phyloP scores from a whole-genome alignment of 2,888 invertebrate species.

The Caenorhabditis sulstoni region DNA sequence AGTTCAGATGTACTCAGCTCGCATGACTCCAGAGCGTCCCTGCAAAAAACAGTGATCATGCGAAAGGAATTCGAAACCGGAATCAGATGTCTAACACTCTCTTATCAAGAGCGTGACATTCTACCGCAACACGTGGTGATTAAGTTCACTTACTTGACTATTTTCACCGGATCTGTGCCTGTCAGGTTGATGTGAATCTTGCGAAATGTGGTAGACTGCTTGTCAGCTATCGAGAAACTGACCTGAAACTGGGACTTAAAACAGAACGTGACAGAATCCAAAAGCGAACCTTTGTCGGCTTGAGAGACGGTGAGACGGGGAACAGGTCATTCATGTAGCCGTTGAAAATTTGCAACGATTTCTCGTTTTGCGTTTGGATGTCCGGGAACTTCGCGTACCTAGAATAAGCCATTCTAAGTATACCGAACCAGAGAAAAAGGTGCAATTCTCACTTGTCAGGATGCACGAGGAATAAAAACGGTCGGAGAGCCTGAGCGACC shows the following conservation, averaged over 20 bases:
- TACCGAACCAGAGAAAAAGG: too few species aligned
- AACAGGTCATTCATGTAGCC: conserved; percentile 80
- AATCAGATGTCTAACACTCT: conserved; percentile 14
- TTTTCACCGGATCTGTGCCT: conserved; percentile 75
- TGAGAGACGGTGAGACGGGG: conserved; percentile 63
- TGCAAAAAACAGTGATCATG: conserved; percentile 46
- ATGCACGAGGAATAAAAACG: conserved; percentile 82
- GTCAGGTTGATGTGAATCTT: conserved; percentile 72
- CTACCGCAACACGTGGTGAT: conserved; percentile 1
- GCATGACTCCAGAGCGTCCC: conserved; percentile 75
- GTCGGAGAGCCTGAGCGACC: conserved; percentile 81
- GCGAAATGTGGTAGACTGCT: conserved; percentile 55
- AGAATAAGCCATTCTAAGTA: background rate
- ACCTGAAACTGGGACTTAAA: conserved; percentile 60
- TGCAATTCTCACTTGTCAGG: conserved; percentile 82
- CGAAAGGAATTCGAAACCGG: background rate
- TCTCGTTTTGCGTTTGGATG: conserved; percentile 77
- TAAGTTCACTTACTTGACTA: conserved; percentile 68
- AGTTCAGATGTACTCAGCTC: conserved; percentile 73
- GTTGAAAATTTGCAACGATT: conserved; percentile 79
- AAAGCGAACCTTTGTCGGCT: conserved; percentile 48
- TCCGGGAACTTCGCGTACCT: conserved; percentile 81
- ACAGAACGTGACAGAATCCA: background rate
- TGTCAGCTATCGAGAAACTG: conserved; percentile 70
- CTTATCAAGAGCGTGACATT: conserved; percentile 2